A percentile compares a stretch with the other conserved stretches of the same genome.
These are phyloP conservation scores for Mesorhabditis belari DNA, from an alignment of 2,888 invertebrate species.

Conservation along the genomic window DNA sequence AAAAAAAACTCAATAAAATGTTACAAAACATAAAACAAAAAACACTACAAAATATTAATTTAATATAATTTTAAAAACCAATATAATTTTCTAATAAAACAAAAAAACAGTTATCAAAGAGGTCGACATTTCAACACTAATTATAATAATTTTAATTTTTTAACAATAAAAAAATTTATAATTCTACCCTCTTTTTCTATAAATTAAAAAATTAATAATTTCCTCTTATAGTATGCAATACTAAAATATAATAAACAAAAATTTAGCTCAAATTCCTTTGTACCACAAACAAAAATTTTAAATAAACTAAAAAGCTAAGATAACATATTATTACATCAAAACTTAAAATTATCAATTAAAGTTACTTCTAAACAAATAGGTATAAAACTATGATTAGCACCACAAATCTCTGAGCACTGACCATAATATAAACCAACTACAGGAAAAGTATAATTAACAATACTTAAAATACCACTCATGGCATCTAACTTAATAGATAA, in stretches of 20 bases:
- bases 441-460: constrained; percentile 62
- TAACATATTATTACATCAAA: constrained; percentile 26
- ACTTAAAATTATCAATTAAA: constrained; percentile 32
- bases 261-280: constrained; percentile 27
- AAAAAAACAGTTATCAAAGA: constrained; percentile 30
- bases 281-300: constrained; percentile 34
- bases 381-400: constrained; percentile 73
- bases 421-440: constrained; percentile 67
- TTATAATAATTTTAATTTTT: constrained; percentile 27
- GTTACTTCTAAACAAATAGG: constrained; percentile 60
- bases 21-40: constrained; percentile 2
- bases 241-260: constrained; percentile 24
- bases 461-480: constrained; percentile 56
- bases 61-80: constrained; percentile 14
- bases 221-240: constrained; percentile 61
- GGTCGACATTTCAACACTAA: constrained; percentile 33
- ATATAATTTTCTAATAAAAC: constrained; percentile 35
- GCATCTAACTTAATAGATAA: constrained; percentile 56
- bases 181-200: constrained; percentile 29
- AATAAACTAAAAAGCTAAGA: constrained; percentile 29
- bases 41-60: constrained; percentile 33
- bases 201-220: constrained; percentile 35
- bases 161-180: constrained; percentile 29
- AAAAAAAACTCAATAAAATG: constrained; percentile 16
- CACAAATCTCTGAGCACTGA: constrained; percentile 77